A percentile compares a stretch with the other conserved stretches of the same genome.
phyloP scores from a whole-genome alignment of 2,797 vertebrate genomes.

The Crocidura indochinensis region DNA sequence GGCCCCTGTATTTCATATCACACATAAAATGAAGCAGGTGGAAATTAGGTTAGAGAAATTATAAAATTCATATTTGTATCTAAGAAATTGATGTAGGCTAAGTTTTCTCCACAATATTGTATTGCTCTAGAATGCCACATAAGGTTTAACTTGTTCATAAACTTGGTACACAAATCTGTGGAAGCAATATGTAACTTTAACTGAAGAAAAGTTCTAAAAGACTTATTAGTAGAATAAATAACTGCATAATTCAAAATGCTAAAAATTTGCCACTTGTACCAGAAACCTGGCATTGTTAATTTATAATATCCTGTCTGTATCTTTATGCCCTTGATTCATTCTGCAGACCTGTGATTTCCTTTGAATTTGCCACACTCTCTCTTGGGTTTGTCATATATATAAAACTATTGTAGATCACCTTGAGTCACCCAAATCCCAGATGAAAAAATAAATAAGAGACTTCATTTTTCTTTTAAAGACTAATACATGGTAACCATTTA shows the following conservation, averaged over 20 bases:
- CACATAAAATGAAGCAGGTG: no score
- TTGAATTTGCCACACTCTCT: background rate
- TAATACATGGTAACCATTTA: background rate
- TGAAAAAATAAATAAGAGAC: background rate
- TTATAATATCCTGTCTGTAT: background rate
- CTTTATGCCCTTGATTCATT: background rate
- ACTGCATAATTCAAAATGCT: background rate
- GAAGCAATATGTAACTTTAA: fast-evolving
- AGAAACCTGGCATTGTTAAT: background rate
- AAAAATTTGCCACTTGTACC: background rate
- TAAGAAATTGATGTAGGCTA: background rate
- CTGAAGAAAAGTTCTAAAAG: background rate
- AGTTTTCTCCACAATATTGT: background rate
- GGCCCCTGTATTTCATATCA: background rate
- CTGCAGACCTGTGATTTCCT: background rate
- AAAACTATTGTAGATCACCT: background rate
- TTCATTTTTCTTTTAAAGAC: background rate
- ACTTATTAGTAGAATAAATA: background rate
- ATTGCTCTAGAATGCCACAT: background rate
- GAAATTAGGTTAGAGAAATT: no score
- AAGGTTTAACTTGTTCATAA: background rate
- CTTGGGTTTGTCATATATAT: no score
- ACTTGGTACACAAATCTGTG: background rate
- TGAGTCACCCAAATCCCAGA: fast-evolving
- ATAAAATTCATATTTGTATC: background rate